These are phyloP conservation scores for Caloenas nicobarica DNA, from an alignment of 2,113 vertebrate species.

Conservation along the genomic window DNA sequence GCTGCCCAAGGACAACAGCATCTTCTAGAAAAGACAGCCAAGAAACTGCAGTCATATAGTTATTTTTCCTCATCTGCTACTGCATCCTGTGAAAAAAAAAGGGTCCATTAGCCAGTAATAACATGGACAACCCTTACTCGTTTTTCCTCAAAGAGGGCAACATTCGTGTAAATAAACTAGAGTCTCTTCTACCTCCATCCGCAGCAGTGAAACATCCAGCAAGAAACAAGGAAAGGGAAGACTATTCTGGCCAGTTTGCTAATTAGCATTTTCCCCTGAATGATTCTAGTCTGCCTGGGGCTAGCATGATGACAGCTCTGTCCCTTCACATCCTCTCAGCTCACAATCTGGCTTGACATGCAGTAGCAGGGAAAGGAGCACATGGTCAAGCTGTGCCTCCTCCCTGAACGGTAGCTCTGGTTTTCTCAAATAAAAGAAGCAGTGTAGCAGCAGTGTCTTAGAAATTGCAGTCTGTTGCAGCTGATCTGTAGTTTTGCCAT, in stretches of 20 bases:
- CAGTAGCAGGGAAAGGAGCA: neutral
- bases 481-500: neutral
- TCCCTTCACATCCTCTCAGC: neutral
- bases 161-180: neutral
- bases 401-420: neutral
- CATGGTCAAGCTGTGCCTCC: neutral
- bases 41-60: neutral
- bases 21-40: neutral
- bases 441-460: neutral
- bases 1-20: neutral
- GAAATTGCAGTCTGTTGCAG: neutral
- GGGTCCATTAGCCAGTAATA: neutral
- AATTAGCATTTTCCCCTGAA: neutral
- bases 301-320: neutral
- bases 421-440: neutral
- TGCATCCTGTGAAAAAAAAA: neutral
- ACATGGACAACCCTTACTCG: neutral
- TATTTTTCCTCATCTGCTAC: neutral
- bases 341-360: neutral
- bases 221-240: neutral
- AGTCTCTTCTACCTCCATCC: neutral
- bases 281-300: neutral
- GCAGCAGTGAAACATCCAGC: neutral
- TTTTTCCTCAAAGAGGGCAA: neutral
- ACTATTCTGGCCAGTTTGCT: neutral